Evolutionary conservation across 2,888 invertebrate genomes (phyloP).

Genomic region (Stegophylla sp.): DNA sequence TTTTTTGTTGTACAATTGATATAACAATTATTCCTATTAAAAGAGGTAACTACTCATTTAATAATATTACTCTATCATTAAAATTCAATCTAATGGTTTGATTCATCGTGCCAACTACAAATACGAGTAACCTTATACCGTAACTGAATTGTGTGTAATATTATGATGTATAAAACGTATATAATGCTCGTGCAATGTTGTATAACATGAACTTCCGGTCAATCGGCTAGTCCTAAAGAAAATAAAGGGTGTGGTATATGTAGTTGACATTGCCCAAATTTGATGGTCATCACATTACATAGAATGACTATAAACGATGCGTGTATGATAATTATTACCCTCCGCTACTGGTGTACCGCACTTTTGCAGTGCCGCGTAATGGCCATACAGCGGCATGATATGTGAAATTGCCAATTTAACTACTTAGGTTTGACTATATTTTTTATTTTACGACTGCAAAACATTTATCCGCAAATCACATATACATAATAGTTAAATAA

Average conservation of each 20-base stretch:
- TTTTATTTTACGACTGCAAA: neutral
- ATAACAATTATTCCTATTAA: neutral
- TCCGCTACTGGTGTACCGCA: neutral
- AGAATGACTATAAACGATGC: neutral
- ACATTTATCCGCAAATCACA: neutral
- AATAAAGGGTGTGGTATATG: slow-evolving; percentile 24
- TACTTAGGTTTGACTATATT: neutral
- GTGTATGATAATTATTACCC: slow-evolving; percentile 2
- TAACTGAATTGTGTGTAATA: neutral
- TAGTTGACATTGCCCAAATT: slow-evolving; percentile 42
- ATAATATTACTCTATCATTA: neutral
- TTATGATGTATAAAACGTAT: neutral
- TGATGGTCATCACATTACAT: slow-evolving; percentile 27
- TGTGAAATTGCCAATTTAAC: neutral
- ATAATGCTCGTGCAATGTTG: neutral
- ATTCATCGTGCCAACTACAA: neutral
- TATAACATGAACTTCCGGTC: slow-evolving; percentile 24
- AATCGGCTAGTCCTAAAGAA: slow-evolving; percentile 16
- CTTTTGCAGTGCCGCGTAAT: neutral
- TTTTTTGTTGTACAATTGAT: neutral
- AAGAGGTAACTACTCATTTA: neutral
- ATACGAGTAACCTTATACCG: neutral
- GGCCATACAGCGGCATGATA: neutral
- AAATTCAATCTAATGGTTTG: neutral
- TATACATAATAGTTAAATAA: too few species aligned